These are phyloP conservation scores for Leptodirus hochenwartii DNA, from an alignment of 2,888 invertebrate genomes.

Conservation along the genomic window DNA sequence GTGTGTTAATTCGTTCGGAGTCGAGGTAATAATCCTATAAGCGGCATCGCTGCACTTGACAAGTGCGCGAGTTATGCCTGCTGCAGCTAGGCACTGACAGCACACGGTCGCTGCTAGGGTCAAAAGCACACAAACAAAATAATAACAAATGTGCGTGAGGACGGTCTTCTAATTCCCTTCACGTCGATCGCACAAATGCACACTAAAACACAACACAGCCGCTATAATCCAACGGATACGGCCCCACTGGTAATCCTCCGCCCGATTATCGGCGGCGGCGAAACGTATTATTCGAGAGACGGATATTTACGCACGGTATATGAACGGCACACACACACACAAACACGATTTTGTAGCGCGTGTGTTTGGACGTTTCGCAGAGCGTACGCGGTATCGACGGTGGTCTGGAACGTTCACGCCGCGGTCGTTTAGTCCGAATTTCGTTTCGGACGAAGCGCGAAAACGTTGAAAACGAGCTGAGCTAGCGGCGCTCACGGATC, in stretches of 20 bases:
- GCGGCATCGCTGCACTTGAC: no score
- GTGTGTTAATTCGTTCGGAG: no score
- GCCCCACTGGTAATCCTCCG: conserved; percentile 4
- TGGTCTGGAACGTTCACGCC: conserved; percentile 4
- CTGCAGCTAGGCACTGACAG: conserved; percentile 26
- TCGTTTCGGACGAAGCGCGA: no score
- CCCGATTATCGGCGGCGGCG: conserved; percentile 6
- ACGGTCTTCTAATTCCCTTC: no score
- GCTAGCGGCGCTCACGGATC: conserved; percentile 6
- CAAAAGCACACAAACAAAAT: conserved; percentile 50
- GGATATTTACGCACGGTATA: no score
- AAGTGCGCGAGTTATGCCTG: no score
- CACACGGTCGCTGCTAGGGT: conserved; percentile 29
- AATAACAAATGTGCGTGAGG: conserved; percentile 52
- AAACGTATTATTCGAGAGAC: not conserved
- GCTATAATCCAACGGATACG: conserved; percentile 5
- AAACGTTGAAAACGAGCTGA: conserved; percentile 3
- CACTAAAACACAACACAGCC: conserved; percentile 8
- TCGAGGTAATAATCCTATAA: no score
- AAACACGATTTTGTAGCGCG: no score
- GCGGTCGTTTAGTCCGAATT: conserved; percentile 1
- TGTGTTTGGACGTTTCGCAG: no score
- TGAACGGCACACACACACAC: no score
- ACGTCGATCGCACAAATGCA: conserved; percentile 14
- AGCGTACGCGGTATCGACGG: not conserved